phyloP scores from a whole-genome alignment of 2,113 vertebrate species.

The Microcebus tavaratra region DNA sequence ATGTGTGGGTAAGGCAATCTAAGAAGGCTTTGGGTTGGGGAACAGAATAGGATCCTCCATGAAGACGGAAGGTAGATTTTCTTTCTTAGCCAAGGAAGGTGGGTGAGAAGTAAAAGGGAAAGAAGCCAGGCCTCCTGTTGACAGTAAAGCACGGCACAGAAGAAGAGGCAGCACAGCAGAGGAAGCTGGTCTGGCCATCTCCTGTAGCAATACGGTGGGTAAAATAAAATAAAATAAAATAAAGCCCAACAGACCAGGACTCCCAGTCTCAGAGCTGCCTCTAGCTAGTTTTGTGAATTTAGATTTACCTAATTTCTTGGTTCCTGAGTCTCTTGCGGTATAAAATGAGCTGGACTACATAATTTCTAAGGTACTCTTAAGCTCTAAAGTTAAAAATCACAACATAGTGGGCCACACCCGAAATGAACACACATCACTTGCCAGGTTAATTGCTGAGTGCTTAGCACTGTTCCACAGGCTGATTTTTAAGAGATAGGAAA shows the following conservation, averaged over 20 bases:
- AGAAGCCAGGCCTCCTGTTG: neutral
- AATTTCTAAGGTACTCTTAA: neutral
- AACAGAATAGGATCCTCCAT: neutral
- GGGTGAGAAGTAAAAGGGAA: neutral
- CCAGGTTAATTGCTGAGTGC: neutral
- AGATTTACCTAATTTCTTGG: neutral
- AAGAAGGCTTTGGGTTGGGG: neutral
- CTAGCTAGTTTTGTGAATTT: neutral
- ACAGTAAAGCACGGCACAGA: neutral
- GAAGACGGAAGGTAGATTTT: neutral
- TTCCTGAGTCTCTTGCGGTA: neutral
- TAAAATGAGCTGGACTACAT: neutral
- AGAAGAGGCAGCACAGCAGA: neutral
- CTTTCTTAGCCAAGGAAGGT: neutral
- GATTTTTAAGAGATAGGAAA: neutral
- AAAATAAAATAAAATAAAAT: neutral
- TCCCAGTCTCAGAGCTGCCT: neutral
- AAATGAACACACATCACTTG: neutral
- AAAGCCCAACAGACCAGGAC: neutral
- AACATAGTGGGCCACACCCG: neutral
- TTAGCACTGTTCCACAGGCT: neutral
- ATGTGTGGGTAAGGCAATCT: too few species aligned
- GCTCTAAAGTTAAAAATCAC: neutral
- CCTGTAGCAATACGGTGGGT: neutral
- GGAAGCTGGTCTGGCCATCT: neutral